These are phyloP conservation scores for Pachycephala philippinensis DNA, from an alignment of 2,113 vertebrate species.

Conservation along the genomic window DNA sequence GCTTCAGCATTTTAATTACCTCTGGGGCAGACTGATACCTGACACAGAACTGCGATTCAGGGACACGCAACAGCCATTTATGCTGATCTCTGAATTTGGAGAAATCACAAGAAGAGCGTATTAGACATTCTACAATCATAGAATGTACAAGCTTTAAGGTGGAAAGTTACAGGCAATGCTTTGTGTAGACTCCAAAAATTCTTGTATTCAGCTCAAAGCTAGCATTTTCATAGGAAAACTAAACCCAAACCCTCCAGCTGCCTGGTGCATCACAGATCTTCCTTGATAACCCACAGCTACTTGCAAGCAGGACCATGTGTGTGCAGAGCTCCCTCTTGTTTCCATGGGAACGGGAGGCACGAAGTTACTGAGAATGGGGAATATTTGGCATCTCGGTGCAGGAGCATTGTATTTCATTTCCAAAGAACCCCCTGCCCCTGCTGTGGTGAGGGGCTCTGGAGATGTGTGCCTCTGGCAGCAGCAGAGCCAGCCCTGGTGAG, in stretches of 20 bases:
- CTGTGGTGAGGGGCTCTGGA: background rate
- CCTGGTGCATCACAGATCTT: background rate
- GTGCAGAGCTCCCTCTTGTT: background rate
- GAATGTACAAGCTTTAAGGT: background rate
- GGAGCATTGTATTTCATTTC: background rate
- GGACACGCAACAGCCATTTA: background rate
- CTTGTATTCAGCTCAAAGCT: background rate
- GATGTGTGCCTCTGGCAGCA: background rate
- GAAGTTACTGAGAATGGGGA: background rate
- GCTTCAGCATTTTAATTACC: background rate
- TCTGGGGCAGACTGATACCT: background rate
- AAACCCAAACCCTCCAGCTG: background rate
- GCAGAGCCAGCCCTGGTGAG: background rate
- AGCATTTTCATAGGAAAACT: background rate
- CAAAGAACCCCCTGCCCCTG: background rate
- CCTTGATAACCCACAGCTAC: background rate
- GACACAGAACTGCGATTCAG: background rate
- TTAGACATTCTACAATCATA: background rate
- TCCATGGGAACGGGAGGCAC: background rate
- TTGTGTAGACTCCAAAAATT: background rate
- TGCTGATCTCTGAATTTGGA: background rate
- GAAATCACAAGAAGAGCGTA: background rate
- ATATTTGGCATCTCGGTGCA: background rate
- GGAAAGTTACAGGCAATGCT: background rate
- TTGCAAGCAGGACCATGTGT: background rate